Evolutionary conservation across 2,888 invertebrate species (phyloP), one percentile per base, ranked within the genome.

Genomic region (Yponomeuta plumbellus): DNA sequence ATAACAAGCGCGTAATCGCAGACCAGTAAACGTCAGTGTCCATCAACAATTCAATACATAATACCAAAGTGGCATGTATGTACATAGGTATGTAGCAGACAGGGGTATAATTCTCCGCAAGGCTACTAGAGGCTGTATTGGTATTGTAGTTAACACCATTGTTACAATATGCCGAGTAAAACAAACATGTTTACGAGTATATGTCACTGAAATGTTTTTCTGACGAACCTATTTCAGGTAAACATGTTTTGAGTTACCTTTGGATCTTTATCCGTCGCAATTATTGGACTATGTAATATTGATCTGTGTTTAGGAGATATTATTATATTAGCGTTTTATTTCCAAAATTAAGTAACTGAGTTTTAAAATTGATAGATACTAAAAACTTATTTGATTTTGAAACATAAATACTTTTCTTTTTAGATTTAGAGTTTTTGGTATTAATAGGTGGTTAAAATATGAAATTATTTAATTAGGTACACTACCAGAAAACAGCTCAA

Each of bases 71-170:
- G 17, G 17, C 17, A 52, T 1, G 44, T 52, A 52, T 17, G 44
- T 52, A 13, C 13, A 17, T 52, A 52, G 17, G 17, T 52, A 52
- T 52, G 44, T 52, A 4, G 6, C 11, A 39, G 39, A 20, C 52
- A 64, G 26, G 40, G 13, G 44, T 64, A 64, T 44, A 64, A n/a
- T 64, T 64, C 44, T 17, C 52, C 52, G 23, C 64, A 64, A 64
- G 64, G 64, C 52, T 64, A 56, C 52, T 52, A 56, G 26, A 26
- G 10, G 10, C 67, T 67, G 56, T 67, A 68, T 69, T 66, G 66
- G 2, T 62, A 40, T 10, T 20, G 26, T 39, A 11, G 11, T 72
- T 75, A 76, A 71, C 74, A 75, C 74, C 69, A 72, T 65, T 65
- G 71, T 74, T 70, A 72, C 70, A 52, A 52, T 52, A 5, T 13